These are phyloP conservation scores for Teleogryllus occipitalis DNA, from an alignment of 1,140 invertebrate genomes.

Conservation along the genomic window DNA sequence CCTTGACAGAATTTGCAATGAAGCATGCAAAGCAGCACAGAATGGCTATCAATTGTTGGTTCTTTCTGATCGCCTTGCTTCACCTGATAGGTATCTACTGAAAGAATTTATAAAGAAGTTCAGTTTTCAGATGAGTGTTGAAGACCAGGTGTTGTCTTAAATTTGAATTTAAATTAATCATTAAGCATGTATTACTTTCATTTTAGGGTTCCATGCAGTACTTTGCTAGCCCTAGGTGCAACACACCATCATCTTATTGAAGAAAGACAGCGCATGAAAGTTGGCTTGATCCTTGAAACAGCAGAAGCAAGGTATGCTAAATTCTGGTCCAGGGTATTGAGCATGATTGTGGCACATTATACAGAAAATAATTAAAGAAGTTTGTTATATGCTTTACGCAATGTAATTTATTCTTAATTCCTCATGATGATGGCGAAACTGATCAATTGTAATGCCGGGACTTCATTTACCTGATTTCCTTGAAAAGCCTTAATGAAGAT, in stretches of 20 bases:
- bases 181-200: constrained; percentile 9
- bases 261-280: constrained; percentile 91
- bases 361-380: too few species aligned
- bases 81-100: constrained; percentile 38
- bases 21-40: constrained; percentile 72
- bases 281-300: constrained; percentile 20
- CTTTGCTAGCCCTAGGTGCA: constrained; percentile 80
- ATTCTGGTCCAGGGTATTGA: not conserved
- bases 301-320: constrained; percentile 15
- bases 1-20: constrained; percentile 68
- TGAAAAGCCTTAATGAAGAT: too few species aligned
- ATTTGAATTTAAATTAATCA: not conserved
- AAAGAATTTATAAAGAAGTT: too few species aligned
- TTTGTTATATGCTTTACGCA: too few species aligned
- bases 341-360: too few species aligned
- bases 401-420: too few species aligned
- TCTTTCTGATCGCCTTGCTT: constrained; percentile 75
- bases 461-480: too few species aligned
- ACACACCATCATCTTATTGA: constrained; percentile 95
- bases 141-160: too few species aligned
- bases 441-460: too few species aligned
- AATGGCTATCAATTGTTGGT: constrained; percentile 79
- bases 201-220: constrained; percentile 65
- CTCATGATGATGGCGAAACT: too few species aligned
- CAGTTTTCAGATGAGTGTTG: too few species aligned